Evolutionary conservation across 2,113 vertebrate genomes (phyloP).

Genomic region (Vulpes ferrilata): DNA sequence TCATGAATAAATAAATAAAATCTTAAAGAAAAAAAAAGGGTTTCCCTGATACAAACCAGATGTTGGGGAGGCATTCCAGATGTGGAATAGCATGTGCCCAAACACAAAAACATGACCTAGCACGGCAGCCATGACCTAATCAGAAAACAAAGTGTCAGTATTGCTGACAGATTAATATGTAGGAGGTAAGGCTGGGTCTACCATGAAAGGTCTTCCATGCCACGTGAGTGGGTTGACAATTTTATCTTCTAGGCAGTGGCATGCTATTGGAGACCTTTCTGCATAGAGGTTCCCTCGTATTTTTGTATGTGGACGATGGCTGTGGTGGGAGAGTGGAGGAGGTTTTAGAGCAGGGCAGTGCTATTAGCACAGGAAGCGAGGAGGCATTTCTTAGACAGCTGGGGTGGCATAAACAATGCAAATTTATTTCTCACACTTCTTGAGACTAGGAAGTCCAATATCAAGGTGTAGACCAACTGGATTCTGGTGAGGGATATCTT

Average conservation of each 20-base stretch:
- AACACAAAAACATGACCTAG: neutral
- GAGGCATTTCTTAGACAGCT: neutral
- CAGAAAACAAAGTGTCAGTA: neutral
- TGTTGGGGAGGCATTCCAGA: neutral
- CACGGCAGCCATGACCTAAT: neutral
- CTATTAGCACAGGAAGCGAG: neutral
- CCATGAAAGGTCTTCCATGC: neutral
- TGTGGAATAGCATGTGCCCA: neutral
- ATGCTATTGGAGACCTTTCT: neutral
- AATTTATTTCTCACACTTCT: neutral
- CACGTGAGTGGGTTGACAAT: neutral
- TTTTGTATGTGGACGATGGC: neutral
- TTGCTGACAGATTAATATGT: neutral
- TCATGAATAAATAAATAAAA: too few species aligned
- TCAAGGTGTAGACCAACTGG: neutral
- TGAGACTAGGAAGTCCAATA: neutral
- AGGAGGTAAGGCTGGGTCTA: neutral
- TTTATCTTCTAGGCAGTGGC: neutral
- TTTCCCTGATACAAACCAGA: neutral
- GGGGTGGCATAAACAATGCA: neutral
- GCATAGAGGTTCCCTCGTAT: neutral
- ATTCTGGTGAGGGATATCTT: neutral
- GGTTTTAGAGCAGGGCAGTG: neutral
- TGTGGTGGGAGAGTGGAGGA: neutral
- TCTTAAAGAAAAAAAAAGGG: neutral